Conservation (phyloP, 2,888 invertebrate genomes). For the Hedya salicella region DNA sequence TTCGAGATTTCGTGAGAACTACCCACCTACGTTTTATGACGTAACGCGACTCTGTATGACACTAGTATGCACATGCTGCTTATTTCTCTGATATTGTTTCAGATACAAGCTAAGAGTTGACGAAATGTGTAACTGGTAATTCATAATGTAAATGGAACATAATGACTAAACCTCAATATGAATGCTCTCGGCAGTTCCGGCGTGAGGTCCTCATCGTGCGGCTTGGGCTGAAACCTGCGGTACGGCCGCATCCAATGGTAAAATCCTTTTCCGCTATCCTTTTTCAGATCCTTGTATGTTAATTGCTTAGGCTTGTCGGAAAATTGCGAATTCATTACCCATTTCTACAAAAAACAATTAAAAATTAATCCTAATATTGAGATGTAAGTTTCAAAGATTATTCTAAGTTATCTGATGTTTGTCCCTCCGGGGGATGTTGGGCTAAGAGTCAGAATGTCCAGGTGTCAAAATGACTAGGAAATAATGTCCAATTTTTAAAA, state of each 20-base stretch:
- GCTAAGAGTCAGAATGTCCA: too few relatives aligned
- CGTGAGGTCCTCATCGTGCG: conserved; percentile 63
- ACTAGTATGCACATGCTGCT: too few relatives aligned
- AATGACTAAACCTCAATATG: conserved; percentile 63
- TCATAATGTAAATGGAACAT: not conserved
- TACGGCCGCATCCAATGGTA: conserved; percentile 82
- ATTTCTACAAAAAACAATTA: conserved; percentile 63
- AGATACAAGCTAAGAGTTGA: too few relatives aligned
- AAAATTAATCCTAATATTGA: not conserved
- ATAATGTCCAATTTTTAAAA: too few relatives aligned
- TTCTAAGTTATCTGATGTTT: too few relatives aligned
- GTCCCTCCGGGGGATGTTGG: too few relatives aligned
- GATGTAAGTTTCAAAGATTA: too few relatives aligned
- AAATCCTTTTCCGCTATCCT: conserved; percentile 71
- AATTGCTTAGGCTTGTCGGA: conserved; percentile 67
- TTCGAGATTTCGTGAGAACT: too few relatives aligned
- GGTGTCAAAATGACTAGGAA: too few relatives aligned
- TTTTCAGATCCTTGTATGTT: conserved; percentile 68
- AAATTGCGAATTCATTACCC: conserved; percentile 74
- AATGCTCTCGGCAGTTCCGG: conserved; percentile 71
- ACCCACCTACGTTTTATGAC: too few relatives aligned
- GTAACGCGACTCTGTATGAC: too few relatives aligned
- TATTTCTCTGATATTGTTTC: too few relatives aligned
- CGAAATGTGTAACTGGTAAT: not conserved
- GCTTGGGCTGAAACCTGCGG: conserved; percentile 62